Percentiles rank a stretch among this genome's conserved stretches.
phyloP scores from a whole-genome alignment of 2,888 invertebrate species.

The Acronicta aceris region DNA sequence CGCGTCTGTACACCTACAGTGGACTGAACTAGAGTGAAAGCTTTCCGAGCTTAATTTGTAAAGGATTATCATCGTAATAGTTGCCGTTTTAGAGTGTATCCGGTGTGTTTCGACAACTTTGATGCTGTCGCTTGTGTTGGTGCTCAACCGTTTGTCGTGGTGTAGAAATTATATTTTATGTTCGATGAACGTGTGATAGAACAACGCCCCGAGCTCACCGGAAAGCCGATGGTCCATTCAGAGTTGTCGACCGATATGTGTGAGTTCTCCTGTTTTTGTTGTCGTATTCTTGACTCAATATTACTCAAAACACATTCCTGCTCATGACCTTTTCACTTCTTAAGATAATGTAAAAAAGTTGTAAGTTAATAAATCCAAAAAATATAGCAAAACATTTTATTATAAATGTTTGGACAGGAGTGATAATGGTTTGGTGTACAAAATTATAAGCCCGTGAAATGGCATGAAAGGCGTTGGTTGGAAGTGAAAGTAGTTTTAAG shows the following conservation, averaged over 20 bases:
- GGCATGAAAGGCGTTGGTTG: conserved; percentile 39
- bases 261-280: conserved; percentile 37
- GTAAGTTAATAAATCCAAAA: conserved; percentile 42
- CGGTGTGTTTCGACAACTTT: conserved; percentile 45
- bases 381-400: conserved; percentile 45
- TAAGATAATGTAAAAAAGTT: conserved; percentile 39
- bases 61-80: conserved; percentile 38
- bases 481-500: conserved; percentile 48
- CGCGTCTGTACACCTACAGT: conserved; percentile 1
- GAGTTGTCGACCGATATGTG: conserved; percentile 43
- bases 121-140: conserved; percentile 23
- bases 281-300: conserved; percentile 45
- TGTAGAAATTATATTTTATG: conserved; percentile 29
- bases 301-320: conserved; percentile 53
- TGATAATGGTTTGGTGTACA: conserved; percentile 46
- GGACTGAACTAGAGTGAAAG: conserved; percentile 34
- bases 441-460: conserved; percentile 36
- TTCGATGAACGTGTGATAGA: conserved; percentile 13
- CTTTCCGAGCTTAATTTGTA: conserved; percentile 17
- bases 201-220: conserved; percentile 15
- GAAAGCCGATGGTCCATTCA: conserved; percentile 21
- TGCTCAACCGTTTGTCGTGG: conserved; percentile 27
- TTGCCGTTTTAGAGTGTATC: conserved; percentile 41
- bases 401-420: conserved; percentile 38
- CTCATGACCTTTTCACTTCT: conserved; percentile 31